Percentiles rank a stretch among this genome's conserved stretches.
Evolutionary conservation across 2,888 invertebrate species (phyloP).

Genomic region (Boloria selene): DNA sequence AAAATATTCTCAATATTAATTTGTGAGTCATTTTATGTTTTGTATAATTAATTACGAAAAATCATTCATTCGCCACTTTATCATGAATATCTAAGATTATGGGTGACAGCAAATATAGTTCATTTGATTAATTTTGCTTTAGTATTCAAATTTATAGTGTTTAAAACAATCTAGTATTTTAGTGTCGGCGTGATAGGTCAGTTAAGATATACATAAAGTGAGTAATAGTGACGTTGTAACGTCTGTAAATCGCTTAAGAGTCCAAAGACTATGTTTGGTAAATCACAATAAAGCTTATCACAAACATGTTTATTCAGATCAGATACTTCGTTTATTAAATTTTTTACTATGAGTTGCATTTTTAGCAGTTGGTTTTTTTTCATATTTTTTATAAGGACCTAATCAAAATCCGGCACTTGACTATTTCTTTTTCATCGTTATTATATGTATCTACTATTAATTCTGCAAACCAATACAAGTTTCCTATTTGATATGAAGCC

Average conservation of each 20-base stretch:
- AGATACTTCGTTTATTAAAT: no score
- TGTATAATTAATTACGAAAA: not conserved
- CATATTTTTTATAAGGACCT: no score
- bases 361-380: no score
- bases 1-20: no score
- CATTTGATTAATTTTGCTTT: not conserved
- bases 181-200: constrained; percentile 22
- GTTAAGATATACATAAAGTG: not conserved
- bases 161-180: not conserved
- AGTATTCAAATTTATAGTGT: constrained; percentile 1
- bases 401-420: no score
- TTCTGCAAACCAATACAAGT: constrained; percentile 9
- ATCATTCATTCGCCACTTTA: not conserved
- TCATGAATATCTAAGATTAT: constrained; percentile 5
- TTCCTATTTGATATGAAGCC: constrained; percentile 10
- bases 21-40: not conserved
- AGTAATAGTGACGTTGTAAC: not conserved
- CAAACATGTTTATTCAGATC: no score
- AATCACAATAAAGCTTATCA: not conserved
- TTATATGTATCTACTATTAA: constrained; percentile 15
- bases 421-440: not conserved
- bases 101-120: not conserved
- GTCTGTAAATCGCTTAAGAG: constrained; percentile 4
- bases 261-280: not conserved
- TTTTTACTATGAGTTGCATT: no score